Conservation (phyloP, 2,113 vertebrate species). For the Platysteira castanea region DNA sequence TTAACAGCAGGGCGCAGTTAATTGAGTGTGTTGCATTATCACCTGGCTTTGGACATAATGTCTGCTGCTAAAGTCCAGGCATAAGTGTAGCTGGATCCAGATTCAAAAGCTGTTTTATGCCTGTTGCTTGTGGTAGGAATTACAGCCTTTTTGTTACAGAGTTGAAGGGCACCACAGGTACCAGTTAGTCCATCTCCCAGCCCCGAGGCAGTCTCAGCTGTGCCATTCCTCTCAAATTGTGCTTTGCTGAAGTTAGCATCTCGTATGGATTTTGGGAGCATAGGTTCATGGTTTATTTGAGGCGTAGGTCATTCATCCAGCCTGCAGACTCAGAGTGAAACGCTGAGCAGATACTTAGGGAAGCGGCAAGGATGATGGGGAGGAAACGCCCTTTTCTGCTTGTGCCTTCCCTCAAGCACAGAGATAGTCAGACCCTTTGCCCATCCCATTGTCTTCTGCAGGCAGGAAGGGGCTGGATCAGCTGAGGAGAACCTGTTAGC, state of each 20-base stretch:
- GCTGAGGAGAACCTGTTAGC: neutral
- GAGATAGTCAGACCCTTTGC: neutral
- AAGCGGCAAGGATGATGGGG: neutral
- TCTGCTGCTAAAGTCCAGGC: neutral
- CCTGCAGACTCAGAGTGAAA: neutral
- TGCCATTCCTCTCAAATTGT: neutral
- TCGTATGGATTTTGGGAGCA: fast-evolving
- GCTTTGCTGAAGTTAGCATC: neutral
- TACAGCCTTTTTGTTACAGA: neutral
- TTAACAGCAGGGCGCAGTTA: neutral
- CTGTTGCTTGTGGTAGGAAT: neutral
- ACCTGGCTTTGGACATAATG: neutral
- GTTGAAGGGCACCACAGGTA: neutral
- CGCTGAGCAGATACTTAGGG: neutral
- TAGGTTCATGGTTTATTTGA: neutral
- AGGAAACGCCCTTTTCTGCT: neutral
- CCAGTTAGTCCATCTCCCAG: neutral
- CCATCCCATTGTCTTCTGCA: neutral
- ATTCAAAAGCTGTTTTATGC: neutral
- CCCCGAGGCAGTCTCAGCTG: neutral
- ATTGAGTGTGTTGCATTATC: neutral
- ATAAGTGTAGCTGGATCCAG: neutral
- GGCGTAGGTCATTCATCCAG: neutral
- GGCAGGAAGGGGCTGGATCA: neutral
- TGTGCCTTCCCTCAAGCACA: neutral